Evolutionary conservation across 2,888 invertebrate genomes (phyloP), one percentile per base, ranked within the genome.

Genomic region (Formica aserva): DNA sequence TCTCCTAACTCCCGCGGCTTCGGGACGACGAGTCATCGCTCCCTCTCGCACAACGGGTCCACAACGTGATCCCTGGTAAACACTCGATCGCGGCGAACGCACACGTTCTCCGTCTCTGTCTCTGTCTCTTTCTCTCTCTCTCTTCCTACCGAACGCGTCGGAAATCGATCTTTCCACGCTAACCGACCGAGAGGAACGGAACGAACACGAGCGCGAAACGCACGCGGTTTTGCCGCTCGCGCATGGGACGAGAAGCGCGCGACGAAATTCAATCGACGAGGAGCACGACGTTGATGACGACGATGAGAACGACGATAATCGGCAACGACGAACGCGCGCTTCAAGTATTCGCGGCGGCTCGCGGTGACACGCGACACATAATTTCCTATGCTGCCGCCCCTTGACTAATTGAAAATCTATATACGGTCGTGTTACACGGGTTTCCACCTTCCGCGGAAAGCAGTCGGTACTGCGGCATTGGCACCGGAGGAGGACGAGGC

Each of bases 391-490:
- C 80, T 84, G 45, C 74, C 83, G 74, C 85, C 65, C 78, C 77
- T 62, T 85, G 87, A 84, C 89, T 90, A 90, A 90, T 90, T 88
- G 90, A 90, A 90, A 90, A 90, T 90, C 90, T 90, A 90, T 90
- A 90, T 86, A 69, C 72, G 74, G 65, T 41, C 78, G 80, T 75
- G 82, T 82, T 82, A 82, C 83, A 86, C 83, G 86, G 86, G 88
- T 87, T 89, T 91, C 87, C 87, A 89, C 90, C 88, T 89, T 90
- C 87, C 87, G 88, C 90, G 91, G 89, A 86, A 91, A 88, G 88
- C 87, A 89, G 89, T 91, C 91, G 91, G 90, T 92, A 93, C 93
- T 93, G 93, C 93, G 92, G 92, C 93, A 93, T 84, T 81, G 85
- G 88, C 82, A 80, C 88, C 65, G 65, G 69, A 41, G 81, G 67